Evolutionary conservation across 2,888 invertebrate species (phyloP), one percentile per base, ranked within the genome.

Genomic region (Choristoneura rosaceana): DNA sequence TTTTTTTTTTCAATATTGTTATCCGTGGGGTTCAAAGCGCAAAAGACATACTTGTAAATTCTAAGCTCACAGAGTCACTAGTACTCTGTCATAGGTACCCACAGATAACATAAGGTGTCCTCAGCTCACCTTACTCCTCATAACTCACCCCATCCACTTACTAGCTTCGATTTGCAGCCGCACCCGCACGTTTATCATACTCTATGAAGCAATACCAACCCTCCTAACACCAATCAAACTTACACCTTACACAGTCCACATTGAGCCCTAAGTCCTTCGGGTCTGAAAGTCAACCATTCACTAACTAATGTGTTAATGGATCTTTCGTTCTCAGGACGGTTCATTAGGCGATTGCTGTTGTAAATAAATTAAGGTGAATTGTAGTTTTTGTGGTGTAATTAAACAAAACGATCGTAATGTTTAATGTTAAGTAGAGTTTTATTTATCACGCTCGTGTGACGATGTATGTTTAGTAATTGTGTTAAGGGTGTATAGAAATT

Each of bases 181-280:
- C 92, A 79, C 92, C 92, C 85, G 78, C 79, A 73, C 88, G 89
- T 91, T 90, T 87, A 86, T 92, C 90, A 91, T 89, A 84, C 77
- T 80, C 79, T 84, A 83, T 84, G 10, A 55, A 9, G 55, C 17
- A 9, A 80, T 82, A 82, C 84, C 87, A 88, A 90, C 90, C 88
- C 90, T 90, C 90, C 12, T 12, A 89, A 78, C 76, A 66, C 75
- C 75, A 76, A 66, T 77, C 80, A 77, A 89, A 88, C 89, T 86
- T 87, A 84, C 84, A 89, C 91, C 87, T 87, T 91, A 86, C 81
- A 76, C 74, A 61, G 50, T 34, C 25, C 14, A 10, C 64, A 8
- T 15, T 50, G 15, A 50, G 4, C 50, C n/a, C 34, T 50, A 64
- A 45, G 7, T 50, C 25, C 41, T 62, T 47, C 50, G 12, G 25